phyloP scores from a whole-genome alignment of 2,797 vertebrate species.

The Gadopsis marmoratus region DNA sequence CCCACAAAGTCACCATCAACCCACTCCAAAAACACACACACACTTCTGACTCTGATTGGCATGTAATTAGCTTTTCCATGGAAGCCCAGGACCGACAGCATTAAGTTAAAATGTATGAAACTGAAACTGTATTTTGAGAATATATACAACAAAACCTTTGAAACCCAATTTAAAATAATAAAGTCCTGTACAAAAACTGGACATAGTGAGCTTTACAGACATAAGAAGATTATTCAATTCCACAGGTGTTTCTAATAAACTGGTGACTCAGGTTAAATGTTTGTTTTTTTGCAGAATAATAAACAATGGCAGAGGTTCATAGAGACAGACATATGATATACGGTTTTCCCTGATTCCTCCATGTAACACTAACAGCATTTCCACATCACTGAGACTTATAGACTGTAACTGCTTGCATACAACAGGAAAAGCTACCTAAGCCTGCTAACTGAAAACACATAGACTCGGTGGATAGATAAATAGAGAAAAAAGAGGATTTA shows the following conservation, averaged over 20 bases:
- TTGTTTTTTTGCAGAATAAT: too few relatives aligned
- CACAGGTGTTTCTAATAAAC: background rate
- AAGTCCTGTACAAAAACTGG: background rate
- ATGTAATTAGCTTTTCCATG: slow-evolving; percentile 28
- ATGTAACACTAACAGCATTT: too few relatives aligned
- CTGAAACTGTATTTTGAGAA: background rate
- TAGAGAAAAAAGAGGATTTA: background rate
- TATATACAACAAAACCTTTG: background rate
- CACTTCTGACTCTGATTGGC: slow-evolving; percentile 31
- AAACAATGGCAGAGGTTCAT: too few relatives aligned
- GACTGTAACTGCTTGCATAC: background rate
- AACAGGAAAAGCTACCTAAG: background rate
- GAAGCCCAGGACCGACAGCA: background rate
- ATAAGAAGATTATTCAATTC: background rate
- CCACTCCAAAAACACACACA: slow-evolving; percentile 28
- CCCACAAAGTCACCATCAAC: background rate
- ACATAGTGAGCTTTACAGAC: background rate
- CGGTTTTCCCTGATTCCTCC: too few relatives aligned
- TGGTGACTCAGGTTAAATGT: background rate
- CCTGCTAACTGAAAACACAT: background rate
- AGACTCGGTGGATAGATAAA: background rate
- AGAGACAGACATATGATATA: too few relatives aligned
- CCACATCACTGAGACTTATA: background rate
- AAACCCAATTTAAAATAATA: background rate
- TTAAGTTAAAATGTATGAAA: background rate